These are phyloP conservation scores for Bufo bufo DNA, from an alignment of 2,113 vertebrate genomes.

Conservation along the genomic window DNA sequence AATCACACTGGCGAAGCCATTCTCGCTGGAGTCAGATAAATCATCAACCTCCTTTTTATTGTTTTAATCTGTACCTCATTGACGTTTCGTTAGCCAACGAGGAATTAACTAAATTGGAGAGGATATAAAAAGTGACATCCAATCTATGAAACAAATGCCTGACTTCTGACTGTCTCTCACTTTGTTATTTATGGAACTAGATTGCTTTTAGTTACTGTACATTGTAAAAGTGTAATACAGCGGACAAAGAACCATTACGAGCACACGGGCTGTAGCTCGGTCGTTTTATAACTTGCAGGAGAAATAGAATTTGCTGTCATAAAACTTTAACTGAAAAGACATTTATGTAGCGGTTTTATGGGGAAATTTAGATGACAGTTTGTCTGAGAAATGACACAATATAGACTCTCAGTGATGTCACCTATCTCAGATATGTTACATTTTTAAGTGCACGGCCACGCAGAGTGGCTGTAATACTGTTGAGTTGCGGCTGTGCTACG, in stretches of 20 bases:
- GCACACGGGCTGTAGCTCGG: background rate
- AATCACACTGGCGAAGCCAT: slow-evolving; percentile 52
- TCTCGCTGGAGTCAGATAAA: slow-evolving; percentile 48
- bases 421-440: background rate
- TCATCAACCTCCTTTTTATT: slow-evolving; percentile 50
- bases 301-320: background rate
- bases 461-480: too few species aligned
- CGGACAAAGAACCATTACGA: slow-evolving; percentile 26
- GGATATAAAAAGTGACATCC: slow-evolving; percentile 59
- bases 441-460: background rate
- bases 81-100: slow-evolving; percentile 51
- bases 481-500: too few species aligned
- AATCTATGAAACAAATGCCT: slow-evolving; percentile 54
- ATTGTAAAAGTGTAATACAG: slow-evolving; percentile 45
- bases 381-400: background rate
- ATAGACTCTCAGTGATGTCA: background rate
- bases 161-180: slow-evolving; percentile 26
- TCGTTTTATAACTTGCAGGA: slow-evolving; percentile 32
- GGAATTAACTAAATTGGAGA: slow-evolving; percentile 56
- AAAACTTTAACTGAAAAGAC: background rate
- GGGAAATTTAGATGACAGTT: background rate
- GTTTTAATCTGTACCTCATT: slow-evolving; percentile 55
- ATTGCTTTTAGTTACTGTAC: slow-evolving; percentile 48
- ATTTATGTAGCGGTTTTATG: background rate
- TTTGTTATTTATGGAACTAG: slow-evolving; percentile 41